These are phyloP conservation scores for Hydriomena furcata DNA, from an alignment of 2,888 invertebrate genomes.

Conservation along the genomic window DNA sequence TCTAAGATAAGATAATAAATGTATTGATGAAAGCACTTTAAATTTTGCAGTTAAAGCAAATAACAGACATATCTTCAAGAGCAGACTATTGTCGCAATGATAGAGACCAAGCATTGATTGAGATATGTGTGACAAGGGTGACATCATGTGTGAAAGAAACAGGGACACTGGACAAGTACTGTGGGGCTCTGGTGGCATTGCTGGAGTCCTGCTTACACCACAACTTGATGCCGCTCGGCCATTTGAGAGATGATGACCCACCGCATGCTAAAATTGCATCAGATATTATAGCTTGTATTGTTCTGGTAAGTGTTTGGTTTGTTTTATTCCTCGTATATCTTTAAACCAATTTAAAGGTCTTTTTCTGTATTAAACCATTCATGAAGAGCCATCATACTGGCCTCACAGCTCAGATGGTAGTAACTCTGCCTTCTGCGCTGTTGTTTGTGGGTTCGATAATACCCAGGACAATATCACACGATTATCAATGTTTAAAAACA, in stretches of 20 bases:
- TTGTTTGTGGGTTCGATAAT: too few species aligned
- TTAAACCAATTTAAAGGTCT: too few species aligned
- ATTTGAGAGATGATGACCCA: conserved; percentile 91
- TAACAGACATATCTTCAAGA: conserved; percentile 91
- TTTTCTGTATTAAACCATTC: too few species aligned
- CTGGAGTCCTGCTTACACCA: conserved; percentile 95
- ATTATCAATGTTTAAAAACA: too few species aligned
- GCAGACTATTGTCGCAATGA: conserved; percentile 93
- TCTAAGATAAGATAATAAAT: conserved; percentile 21
- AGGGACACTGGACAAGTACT: conserved; percentile 92
- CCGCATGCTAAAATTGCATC: conserved; percentile 98
- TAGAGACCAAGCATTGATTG: conserved; percentile 97
- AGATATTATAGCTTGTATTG: conserved; percentile 97
- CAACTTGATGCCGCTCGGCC: conserved; percentile 89
- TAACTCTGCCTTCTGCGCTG: too few species aligned
- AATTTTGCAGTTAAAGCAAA: conserved; percentile 84
- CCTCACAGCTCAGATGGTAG: too few species aligned
- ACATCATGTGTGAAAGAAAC: conserved; percentile 96
- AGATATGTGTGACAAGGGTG: conserved; percentile 96
- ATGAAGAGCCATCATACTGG: too few species aligned
- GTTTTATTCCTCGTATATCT: too few species aligned
- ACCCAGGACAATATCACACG: too few species aligned
- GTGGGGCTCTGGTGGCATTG: conserved; percentile 91
- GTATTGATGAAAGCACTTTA: neutral
- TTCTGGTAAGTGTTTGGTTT: conserved; percentile 86